Conservation (phyloP, 2,797 vertebrate genomes). For the Notoglanidium macrostoma region DNA sequence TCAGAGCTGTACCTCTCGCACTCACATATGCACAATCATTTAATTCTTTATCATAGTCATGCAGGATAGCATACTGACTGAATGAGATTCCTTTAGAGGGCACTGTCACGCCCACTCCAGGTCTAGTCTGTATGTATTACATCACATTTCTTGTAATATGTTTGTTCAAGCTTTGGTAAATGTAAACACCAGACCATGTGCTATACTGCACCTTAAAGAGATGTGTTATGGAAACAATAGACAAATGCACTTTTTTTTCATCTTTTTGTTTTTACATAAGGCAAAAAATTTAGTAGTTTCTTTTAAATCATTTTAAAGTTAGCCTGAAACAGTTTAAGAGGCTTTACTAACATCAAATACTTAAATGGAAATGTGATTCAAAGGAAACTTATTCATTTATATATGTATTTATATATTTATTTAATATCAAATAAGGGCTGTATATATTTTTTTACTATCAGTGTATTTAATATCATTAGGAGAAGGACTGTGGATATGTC, state of each 20-base stretch:
- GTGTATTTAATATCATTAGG: neutral
- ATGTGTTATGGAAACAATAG: neutral
- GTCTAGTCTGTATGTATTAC: neutral
- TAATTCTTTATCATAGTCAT: conserved; percentile 37
- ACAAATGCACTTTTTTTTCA: neutral
- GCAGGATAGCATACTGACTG: conserved; percentile 26
- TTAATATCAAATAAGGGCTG: neutral
- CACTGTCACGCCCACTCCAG: conserved; percentile 18
- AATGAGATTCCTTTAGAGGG: conserved; percentile 32
- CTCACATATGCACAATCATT: conserved; percentile 26
- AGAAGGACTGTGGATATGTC: neutral
- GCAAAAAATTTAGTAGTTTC: neutral
- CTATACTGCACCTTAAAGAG: neutral
- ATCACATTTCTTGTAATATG: conserved; percentile 1
- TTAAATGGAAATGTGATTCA: neutral
- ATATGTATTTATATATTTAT: neutral
- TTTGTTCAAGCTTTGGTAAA: neutral
- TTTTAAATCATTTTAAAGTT: neutral
- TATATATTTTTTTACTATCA: neutral
- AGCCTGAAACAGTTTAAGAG: neutral
- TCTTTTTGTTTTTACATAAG: neutral
- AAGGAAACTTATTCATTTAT: neutral
- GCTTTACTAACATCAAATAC: neutral
- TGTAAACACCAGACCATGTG: neutral
- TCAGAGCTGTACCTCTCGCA: conserved; percentile 26